Conservation (phyloP, 37 sponge, comb jelly and placozoan species). For the Mnemiopsis leidyi region DNA sequence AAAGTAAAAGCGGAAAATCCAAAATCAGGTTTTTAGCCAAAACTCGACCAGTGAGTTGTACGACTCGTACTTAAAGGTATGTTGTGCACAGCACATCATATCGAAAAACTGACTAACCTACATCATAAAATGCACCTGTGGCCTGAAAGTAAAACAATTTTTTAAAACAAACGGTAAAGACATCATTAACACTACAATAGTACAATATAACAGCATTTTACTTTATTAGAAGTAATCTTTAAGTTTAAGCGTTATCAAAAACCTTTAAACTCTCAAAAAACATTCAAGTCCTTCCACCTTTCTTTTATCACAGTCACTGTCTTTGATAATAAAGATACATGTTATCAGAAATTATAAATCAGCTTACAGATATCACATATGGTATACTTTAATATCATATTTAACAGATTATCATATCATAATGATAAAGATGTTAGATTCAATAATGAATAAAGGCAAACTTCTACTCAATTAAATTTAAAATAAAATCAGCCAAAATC, state of each 20-base stretch:
- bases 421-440: constrained; percentile 1
- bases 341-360: neutral
- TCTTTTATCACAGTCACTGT: neutral
- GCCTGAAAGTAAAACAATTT: no score
- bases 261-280: neutral
- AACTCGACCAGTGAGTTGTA: no score
- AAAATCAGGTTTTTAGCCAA: no score
- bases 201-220: neutral
- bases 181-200: neutral
- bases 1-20: no score
- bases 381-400: no score
- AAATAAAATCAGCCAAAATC: constrained; percentile 12
- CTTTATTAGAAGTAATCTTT: neutral
- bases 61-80: no score
- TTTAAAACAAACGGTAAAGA: neutral
- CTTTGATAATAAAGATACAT: neutral
- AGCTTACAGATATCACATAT: neutral
- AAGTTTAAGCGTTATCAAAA: no score
- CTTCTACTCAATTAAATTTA: constrained; percentile 8
- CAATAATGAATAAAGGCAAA: constrained; percentile 5
- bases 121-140: no score
- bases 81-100: no score
- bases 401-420: no score
- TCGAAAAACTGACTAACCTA: no score
- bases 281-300: neutral